These are phyloP conservation scores for Festucalex cinctus DNA, from an alignment of 2,113 vertebrate genomes.

Conservation along the genomic window DNA sequence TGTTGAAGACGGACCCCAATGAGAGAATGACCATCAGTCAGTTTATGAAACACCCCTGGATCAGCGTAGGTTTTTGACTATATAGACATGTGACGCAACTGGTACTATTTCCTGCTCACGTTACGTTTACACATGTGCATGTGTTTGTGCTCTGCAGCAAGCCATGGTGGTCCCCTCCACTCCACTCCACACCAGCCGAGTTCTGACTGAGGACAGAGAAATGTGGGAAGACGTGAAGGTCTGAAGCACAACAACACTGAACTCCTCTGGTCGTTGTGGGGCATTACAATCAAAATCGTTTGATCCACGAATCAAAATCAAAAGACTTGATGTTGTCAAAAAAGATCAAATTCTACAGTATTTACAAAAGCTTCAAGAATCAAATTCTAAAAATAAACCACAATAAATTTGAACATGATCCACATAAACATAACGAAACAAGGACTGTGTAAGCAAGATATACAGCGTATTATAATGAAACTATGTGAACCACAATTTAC, in stretches of 20 bases:
- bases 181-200: conserved; percentile 90
- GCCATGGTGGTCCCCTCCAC: conserved; percentile 92
- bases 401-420: no score
- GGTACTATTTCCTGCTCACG: background rate
- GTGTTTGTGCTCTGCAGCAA: conserved; percentile 69
- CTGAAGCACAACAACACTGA: conserved; percentile 50
- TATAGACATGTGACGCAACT: background rate
- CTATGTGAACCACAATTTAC: no score
- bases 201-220: conserved; percentile 92
- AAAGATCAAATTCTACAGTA: no score
- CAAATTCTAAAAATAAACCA: background rate
- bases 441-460: no score
- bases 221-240: conserved; percentile 99
- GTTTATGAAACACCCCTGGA: conserved; percentile 98
- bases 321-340: no score
- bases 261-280: conserved; percentile 32
- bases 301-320: background rate
- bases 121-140: background rate
- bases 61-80: conserved; percentile 79
- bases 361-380: background rate
- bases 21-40: conserved; percentile 93
- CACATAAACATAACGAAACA: no score
- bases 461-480: no score
- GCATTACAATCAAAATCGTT: conserved; percentile 24
- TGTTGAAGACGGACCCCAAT: conserved; percentile 94